Evolutionary conservation across 2,113 vertebrate species (phyloP).

Genomic region (Caranx ignobilis): DNA sequence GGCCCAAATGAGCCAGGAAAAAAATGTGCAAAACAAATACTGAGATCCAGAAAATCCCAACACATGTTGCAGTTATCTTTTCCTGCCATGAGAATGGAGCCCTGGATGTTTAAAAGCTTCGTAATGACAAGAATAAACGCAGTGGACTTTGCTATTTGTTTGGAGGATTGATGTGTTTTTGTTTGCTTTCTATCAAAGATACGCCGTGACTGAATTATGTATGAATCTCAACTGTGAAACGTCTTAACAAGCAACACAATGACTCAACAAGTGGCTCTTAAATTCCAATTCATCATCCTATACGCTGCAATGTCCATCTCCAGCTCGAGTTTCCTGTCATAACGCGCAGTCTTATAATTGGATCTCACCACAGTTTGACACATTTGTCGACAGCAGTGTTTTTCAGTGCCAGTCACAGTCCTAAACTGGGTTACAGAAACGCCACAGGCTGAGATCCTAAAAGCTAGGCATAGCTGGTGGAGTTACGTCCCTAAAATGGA

Average conservation of each 20-base stretch:
- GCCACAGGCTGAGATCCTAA: slow-evolving; percentile 36
- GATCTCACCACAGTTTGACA: neutral
- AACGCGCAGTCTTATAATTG: slow-evolving; percentile 20
- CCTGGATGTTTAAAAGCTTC: neutral
- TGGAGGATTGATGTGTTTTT: neutral
- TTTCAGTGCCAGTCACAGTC: slow-evolving; percentile 31
- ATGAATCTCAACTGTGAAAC: neutral
- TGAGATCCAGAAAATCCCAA: neutral
- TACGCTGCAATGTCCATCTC: neutral
- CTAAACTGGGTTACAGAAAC: slow-evolving; percentile 41
- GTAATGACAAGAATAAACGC: neutral
- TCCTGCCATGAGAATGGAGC: neutral
- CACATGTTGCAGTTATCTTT: neutral
- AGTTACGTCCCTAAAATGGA: neutral
- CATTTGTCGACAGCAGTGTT: slow-evolving; percentile 26
- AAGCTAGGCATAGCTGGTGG: neutral
- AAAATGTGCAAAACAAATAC: neutral
- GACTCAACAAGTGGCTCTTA: slow-evolving; percentile 38
- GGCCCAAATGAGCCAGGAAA: neutral
- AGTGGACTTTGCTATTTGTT: neutral
- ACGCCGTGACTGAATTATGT: neutral
- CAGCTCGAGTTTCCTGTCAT: neutral
- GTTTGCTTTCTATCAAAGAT: neutral
- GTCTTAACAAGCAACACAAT: neutral
- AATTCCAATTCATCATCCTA: neutral